Conservation (phyloP, 2,888 invertebrate species). For the Lobophora halterata region DNA sequence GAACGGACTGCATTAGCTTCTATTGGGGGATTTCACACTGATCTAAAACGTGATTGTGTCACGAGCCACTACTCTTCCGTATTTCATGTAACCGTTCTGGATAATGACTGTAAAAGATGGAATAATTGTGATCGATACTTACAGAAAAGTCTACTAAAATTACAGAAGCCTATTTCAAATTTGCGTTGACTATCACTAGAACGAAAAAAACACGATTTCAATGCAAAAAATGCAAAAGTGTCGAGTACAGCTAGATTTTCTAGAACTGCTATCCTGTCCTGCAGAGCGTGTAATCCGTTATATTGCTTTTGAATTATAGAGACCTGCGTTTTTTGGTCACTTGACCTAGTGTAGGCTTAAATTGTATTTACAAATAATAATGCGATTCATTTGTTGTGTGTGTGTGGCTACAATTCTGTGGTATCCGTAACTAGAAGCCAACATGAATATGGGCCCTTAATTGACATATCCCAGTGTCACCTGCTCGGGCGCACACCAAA, state of each 20-base stretch:
- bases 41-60: slow-evolving; percentile 67
- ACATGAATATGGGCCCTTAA: slow-evolving; percentile 66
- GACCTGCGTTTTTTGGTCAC: slow-evolving; percentile 13
- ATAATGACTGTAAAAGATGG: slow-evolving; percentile 36
- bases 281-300: slow-evolving; percentile 54
- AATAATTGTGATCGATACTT: slow-evolving; percentile 28
- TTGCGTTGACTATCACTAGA: background rate
- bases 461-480: slow-evolving; percentile 63
- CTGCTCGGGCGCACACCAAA: slow-evolving; percentile 50
- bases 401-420: too few species aligned
- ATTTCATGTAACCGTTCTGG: slow-evolving; percentile 53
- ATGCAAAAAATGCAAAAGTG: slow-evolving; percentile 42
- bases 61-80: slow-evolving; percentile 54
- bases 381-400: slow-evolving; percentile 15
- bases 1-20: slow-evolving; percentile 58
- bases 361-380: slow-evolving; percentile 6
- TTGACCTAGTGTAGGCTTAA: slow-evolving; percentile 17
- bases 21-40: slow-evolving; percentile 65
- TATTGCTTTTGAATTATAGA: slow-evolving; percentile 49
- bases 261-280: slow-evolving; percentile 40
- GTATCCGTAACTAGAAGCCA: too few species aligned
- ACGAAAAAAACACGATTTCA: slow-evolving; percentile 15
- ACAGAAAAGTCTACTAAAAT: background rate
- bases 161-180: background rate
- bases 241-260: slow-evolving; percentile 45